Conservation (phyloP, 53 echinoderm and acorn worm genomes). For the Apostichopus leukothele region DNA sequence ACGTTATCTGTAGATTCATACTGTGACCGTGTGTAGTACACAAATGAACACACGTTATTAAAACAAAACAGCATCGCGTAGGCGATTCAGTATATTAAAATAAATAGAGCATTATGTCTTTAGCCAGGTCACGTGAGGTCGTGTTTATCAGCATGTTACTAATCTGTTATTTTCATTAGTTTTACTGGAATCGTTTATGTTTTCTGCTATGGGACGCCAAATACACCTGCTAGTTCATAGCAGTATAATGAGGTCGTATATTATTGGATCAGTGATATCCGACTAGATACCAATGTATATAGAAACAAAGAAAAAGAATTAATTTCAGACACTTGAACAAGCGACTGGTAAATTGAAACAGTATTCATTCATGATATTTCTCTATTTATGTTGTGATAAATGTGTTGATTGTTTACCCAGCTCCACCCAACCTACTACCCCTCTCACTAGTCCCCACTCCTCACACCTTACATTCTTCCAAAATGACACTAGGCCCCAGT, state of each 20-base stretch:
- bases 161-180: background rate
- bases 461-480: too few relatives aligned
- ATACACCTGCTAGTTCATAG: background rate
- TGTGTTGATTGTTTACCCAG: too few relatives aligned
- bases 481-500: too few relatives aligned
- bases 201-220: background rate
- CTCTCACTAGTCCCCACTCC: too few relatives aligned
- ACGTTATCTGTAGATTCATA: background rate
- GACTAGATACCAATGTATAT: background rate
- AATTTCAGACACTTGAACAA: too few relatives aligned
- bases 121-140: background rate
- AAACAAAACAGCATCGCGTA: too few relatives aligned
- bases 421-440: too few relatives aligned
- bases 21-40: background rate
- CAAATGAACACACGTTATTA: too few relatives aligned
- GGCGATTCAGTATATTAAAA: background rate
- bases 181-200: background rate
- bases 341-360: too few relatives aligned
- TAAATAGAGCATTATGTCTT: background rate
- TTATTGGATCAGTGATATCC: background rate
- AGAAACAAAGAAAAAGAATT: too few relatives aligned
- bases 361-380: too few relatives aligned
- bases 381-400: too few relatives aligned
- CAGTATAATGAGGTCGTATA: background rate
- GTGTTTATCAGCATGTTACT: background rate